Evolutionary conservation across 2,797 vertebrate species (phyloP), one percentile per base, ranked within the genome.

Genomic region (Anabacerthia variegaticeps): DNA sequence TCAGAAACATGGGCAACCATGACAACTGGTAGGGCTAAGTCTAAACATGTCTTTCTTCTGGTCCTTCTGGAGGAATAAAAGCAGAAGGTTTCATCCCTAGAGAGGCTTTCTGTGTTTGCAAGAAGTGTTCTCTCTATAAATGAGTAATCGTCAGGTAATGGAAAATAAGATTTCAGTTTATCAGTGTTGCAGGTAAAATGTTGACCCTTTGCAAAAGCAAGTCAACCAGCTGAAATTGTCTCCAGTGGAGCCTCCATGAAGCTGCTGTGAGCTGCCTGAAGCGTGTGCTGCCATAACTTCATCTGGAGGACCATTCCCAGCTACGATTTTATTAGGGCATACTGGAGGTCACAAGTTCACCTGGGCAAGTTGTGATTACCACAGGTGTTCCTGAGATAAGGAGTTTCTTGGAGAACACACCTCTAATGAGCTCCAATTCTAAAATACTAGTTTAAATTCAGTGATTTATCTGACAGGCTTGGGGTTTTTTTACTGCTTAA

Each of bases 41-140:
- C 36, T n/a, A 7, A 82, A 41, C 0, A 0, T 5, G 12, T 37
- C 24, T 2, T 1, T 21, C 8, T 20, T 13, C 49, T 51, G 37
- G 34, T 67, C 36, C 20, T 76, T 27, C 30, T 48, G 52, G 30
- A 49, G 20, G 46, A 37, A 32, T 22, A 32, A 32, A 74, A 86
- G 56, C 43, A 73, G 37, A 26, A 51, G 14, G 6, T 59, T 82
- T 77, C 65, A 16, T 16, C 30, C 46, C 22, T 37, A 2, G 7
- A 28, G 36, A 81, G 15, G n/a, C 6, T 36, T 58, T 36, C 59
- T 51, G 26, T 12, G 10, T 44, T 54, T 91, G 28, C 20, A 32
- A 32, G 24, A 68, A 43, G 20, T 8, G 20, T 68, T 77, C 75
- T 58, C 20, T 46, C 28, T 19, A 0, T 8, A 2, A 8, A 5